Evolutionary conservation across 2,888 invertebrate genomes (phyloP).

Genomic region (Melipona beecheii): DNA sequence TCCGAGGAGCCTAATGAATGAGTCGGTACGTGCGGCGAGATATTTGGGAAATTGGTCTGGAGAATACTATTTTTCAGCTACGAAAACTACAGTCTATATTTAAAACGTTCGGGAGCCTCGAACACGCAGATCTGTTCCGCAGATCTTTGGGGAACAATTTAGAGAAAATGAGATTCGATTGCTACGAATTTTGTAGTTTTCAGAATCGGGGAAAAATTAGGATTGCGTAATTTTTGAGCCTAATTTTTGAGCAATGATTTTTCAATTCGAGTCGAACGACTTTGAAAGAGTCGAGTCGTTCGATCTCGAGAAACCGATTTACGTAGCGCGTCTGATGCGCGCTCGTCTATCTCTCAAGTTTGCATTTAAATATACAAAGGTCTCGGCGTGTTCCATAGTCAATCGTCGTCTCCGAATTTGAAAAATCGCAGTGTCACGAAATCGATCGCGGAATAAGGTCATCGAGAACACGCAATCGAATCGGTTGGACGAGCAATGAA

Average conservation of each 20-base stretch:
- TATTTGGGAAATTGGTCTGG: not conserved
- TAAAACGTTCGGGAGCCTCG: too few relatives aligned
- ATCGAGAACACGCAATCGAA: constrained; percentile 54
- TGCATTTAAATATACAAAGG: constrained; percentile 56
- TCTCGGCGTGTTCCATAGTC: constrained; percentile 56
- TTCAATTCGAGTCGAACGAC: too few relatives aligned
- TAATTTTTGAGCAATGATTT: too few relatives aligned
- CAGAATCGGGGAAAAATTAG: too few relatives aligned
- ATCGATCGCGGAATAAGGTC: constrained; percentile 64
- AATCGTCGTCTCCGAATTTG: constrained; percentile 53
- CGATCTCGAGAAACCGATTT: constrained; percentile 25
- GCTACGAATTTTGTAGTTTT: too few relatives aligned
- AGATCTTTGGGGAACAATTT: too few relatives aligned
- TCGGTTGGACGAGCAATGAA: constrained; percentile 57
- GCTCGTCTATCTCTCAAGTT: constrained; percentile 46
- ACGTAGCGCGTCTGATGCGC: not conserved
- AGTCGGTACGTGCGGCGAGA: not conserved
- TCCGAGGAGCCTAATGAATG: not conserved
- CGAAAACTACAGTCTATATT: too few relatives aligned
- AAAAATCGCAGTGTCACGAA: constrained; percentile 65
- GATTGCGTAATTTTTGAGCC: too few relatives aligned
- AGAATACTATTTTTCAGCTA: too few relatives aligned
- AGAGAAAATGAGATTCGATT: too few relatives aligned
- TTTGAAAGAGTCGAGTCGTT: constrained; percentile 9
- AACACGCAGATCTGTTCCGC: too few relatives aligned